Evolutionary conservation across 1,140 invertebrate genomes (phyloP).

Genomic region (honey bee (Apis mellifera)): Amel_HAv3.1 CM009937.2:5375501-5376000

Average conservation of each 20-base stretch:
- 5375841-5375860: neutral
- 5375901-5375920: neutral
- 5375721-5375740: too few relatives aligned
- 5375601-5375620: too few relatives aligned
- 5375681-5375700: neutral
- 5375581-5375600: too few relatives aligned
- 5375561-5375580: too few relatives aligned
- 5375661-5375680: neutral
- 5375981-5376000: too few relatives aligned
- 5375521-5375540: too few relatives aligned
- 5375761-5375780: slow-evolving; percentile 8
- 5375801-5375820: neutral
- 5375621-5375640: neutral
- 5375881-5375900: neutral
- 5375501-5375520: too few relatives aligned
- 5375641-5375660: slow-evolving; percentile 43
- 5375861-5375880: neutral
- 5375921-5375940: too few relatives aligned
- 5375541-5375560: too few relatives aligned
- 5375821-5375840: neutral
- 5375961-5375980: too few relatives aligned
- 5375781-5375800: neutral
- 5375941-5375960: too few relatives aligned
- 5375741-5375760: neutral
- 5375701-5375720: neutral